phyloP scores from a whole-genome alignment of 1,140 invertebrate species.

The Drosophila parabipectinata region DNA sequence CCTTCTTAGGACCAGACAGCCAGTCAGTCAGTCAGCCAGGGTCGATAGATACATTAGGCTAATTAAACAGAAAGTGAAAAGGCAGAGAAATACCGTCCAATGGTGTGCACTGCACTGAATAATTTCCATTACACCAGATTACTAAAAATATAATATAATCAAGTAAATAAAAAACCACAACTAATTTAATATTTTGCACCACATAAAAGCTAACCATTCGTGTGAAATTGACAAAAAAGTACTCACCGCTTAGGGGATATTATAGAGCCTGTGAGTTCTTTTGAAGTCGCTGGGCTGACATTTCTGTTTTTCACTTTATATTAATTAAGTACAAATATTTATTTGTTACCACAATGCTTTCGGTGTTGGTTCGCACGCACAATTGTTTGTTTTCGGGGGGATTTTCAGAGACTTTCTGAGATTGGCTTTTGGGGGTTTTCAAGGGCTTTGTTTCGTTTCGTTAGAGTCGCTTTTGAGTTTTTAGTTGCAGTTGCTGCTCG shows the following conservation, averaged over 20 bases:
- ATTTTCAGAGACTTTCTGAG: slow-evolving; percentile 5
- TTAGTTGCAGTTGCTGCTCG: slow-evolving; percentile 11
- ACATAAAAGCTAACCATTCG: neutral
- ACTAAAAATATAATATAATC: neutral
- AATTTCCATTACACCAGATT: neutral
- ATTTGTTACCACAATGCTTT: slow-evolving; percentile 31
- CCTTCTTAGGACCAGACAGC: slow-evolving; percentile 19
- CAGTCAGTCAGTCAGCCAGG: neutral
- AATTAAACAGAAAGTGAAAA: slow-evolving; percentile 48
- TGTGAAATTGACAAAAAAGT: neutral
- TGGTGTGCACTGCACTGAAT: neutral
- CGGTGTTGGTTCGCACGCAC: neutral
- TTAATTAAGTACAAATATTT: slow-evolving; percentile 41
- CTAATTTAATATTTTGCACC: neutral
- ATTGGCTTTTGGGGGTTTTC: slow-evolving; percentile 30
- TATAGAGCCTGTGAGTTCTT: slow-evolving; percentile 29
- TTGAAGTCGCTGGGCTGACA: slow-evolving; percentile 57
- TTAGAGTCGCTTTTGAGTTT: slow-evolving; percentile 7
- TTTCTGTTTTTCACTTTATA: slow-evolving; percentile 20
- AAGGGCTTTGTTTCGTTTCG: slow-evolving; percentile 42
- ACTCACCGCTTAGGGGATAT: slow-evolving; percentile 60
- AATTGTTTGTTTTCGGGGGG: slow-evolving; percentile 2
- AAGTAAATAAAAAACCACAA: neutral
- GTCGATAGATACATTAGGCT: slow-evolving; percentile 51
- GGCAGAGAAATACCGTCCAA: neutral